A percentile compares a stretch with the other conserved stretches of the same genome.
Evolutionary conservation across 2,113 vertebrate genomes (phyloP).

Genomic region (Aspiorhynchus laticeps): DNA sequence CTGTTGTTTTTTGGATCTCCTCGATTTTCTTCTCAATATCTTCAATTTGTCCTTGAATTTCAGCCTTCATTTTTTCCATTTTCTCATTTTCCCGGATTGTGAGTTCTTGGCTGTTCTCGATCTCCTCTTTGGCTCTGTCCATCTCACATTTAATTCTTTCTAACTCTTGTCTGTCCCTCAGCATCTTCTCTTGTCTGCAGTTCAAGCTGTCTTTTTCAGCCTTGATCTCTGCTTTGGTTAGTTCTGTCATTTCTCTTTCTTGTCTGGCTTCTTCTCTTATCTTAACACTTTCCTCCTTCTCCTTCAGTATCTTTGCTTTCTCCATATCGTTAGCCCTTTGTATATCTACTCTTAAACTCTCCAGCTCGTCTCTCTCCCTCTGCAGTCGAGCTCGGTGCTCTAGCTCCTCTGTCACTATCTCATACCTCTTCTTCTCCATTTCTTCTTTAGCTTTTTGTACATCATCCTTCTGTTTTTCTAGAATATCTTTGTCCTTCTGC

Average conservation of each 20-base stretch:
- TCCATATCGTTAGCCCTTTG: conserved; percentile 37
- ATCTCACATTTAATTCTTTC: conserved; percentile 48
- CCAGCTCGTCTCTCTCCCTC: conserved; percentile 51
- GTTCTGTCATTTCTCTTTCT: conserved; percentile 24
- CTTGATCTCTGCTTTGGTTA: conserved; percentile 6
- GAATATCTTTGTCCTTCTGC: conserved; percentile 35
- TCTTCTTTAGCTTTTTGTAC: conserved; percentile 42
- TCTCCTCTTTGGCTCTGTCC: conserved; percentile 45
- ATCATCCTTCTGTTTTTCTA: conserved; percentile 43
- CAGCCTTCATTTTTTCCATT: conserved; percentile 37
- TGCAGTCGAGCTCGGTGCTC: conserved; percentile 44
- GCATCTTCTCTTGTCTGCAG: conserved; percentile 35
- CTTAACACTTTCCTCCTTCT: conserved; percentile 41
- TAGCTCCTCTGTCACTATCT: conserved; percentile 46
- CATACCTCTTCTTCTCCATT: conserved; percentile 47
- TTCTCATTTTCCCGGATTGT: conserved; percentile 43
- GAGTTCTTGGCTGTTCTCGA: conserved; percentile 37
- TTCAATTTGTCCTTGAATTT: conserved; percentile 34
- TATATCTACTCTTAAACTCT: conserved; percentile 42
- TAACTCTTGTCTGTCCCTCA: conserved; percentile 55
- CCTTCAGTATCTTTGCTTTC: conserved; percentile 25
- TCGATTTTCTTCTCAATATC: conserved; percentile 29
- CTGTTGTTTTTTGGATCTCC: conserved; percentile 25
- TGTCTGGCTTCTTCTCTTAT: conserved; percentile 32
- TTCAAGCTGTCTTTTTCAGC: conserved; percentile 20